Percentiles rank a stretch among this genome's conserved stretches.
These are phyloP conservation scores for Ibidorhyncha struthersii DNA, from an alignment of 2,113 vertebrate genomes.

Conservation along the genomic window DNA sequence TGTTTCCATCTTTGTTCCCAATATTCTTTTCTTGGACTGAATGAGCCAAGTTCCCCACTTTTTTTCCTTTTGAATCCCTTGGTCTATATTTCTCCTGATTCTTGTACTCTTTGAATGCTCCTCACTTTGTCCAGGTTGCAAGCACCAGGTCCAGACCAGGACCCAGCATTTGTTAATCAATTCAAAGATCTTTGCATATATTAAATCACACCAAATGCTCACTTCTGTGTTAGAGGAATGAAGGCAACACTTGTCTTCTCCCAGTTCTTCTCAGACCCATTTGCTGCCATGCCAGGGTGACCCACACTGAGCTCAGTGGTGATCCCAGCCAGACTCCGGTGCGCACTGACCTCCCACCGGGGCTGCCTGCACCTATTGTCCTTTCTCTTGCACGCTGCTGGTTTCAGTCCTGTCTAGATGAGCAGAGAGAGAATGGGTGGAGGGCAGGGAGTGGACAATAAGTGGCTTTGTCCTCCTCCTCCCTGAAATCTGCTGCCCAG, in stretches of 20 bases:
- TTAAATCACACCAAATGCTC: neutral
- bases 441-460: neutral
- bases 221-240: neutral
- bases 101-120: neutral
- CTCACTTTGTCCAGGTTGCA: neutral
- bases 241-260: neutral
- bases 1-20: neutral
- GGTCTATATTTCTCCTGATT: neutral
- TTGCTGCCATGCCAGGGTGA: neutral
- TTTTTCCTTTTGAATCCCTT: neutral
- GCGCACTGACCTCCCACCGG: rapidly evolving
- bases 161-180: neutral
- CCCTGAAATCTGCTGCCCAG: neutral
- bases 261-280: neutral
- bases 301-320: neutral
- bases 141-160: neutral
- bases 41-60: neutral
- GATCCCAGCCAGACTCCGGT: neutral
- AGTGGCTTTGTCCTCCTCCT: neutral
- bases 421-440: neutral
- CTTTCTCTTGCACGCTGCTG: neutral
- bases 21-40: neutral
- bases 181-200: neutral
- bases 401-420: neutral
- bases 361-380: neutral